These are phyloP conservation scores for Schizothorax lantsangensis DNA, from an alignment of 2,797 vertebrate species.

Conservation along the genomic window DNA sequence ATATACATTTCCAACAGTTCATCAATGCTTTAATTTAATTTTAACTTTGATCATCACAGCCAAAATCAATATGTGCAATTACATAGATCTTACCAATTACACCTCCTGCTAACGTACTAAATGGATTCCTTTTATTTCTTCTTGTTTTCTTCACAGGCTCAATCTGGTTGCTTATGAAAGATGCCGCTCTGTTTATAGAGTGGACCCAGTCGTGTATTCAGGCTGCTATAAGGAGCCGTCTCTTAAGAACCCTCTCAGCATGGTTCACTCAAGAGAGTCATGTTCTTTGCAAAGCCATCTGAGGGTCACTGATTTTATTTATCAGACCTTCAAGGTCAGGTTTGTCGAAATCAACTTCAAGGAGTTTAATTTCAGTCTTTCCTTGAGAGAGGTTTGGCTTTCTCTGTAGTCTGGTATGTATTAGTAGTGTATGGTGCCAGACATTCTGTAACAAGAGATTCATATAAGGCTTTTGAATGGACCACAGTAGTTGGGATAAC, in stretches of 20 bases:
- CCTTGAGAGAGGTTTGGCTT: conserved; percentile 39
- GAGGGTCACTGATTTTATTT: conserved; percentile 57
- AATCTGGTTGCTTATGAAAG: conserved; percentile 10
- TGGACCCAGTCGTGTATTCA: conserved; percentile 29
- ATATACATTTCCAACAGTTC: neutral
- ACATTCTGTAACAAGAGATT: neutral
- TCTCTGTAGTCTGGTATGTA: neutral
- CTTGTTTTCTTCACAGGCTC: conserved; percentile 1
- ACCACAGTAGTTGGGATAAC: neutral
- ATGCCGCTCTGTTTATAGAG: neutral
- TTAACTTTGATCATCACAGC: conserved; percentile 67
- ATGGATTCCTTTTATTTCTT: conserved; percentile 71
- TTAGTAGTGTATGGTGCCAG: neutral
- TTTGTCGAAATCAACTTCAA: conserved; percentile 50
- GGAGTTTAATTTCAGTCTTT: conserved; percentile 46
- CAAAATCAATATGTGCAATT: conserved; percentile 76
- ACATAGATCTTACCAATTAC: conserved; percentile 74
- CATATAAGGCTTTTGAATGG: conserved; percentile 14
- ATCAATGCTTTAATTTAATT: conserved; percentile 73
- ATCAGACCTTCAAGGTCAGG: conserved; percentile 56
- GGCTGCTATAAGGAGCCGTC: conserved; percentile 39
- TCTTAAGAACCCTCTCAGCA: conserved; percentile 40
- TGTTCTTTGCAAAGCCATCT: conserved; percentile 43
- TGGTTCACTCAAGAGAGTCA: conserved; percentile 28
- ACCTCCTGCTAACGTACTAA: conserved; percentile 73